These are phyloP conservation scores for Malurus elegans DNA, from an alignment of 2,113 vertebrate species.

Conservation along the genomic window DNA sequence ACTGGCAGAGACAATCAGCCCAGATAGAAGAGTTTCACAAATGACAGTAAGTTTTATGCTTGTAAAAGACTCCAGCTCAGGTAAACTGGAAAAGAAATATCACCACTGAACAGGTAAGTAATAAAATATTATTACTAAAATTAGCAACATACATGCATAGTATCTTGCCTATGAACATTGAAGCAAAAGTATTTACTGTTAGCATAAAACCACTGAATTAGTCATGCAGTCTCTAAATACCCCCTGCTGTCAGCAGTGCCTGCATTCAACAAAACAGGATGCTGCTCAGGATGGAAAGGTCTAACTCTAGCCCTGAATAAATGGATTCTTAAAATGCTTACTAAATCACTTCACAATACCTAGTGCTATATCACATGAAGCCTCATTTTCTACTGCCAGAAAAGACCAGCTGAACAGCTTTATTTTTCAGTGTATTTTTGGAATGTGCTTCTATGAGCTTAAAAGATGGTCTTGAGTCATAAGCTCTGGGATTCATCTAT, in stretches of 20 bases:
- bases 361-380: slow-evolving; percentile 15
- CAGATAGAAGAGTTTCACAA: not conserved
- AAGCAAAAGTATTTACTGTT: slow-evolving; percentile 1
- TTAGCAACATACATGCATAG: not conserved
- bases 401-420: slow-evolving; percentile 26
- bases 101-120: not conserved
- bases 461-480: slow-evolving; percentile 46
- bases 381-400: not conserved
- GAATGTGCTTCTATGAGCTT: slow-evolving; percentile 54
- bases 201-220: not conserved
- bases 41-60: not conserved
- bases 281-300: slow-evolving; percentile 15
- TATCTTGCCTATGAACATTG: not conserved
- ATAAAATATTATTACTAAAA: not conserved
- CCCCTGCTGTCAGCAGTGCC: not conserved
- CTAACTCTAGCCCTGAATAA: slow-evolving; percentile 28
- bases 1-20: not conserved
- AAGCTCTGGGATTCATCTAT: slow-evolving; percentile 52
- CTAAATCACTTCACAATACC: slow-evolving; percentile 37
- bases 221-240: not conserved
- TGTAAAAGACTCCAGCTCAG: not conserved
- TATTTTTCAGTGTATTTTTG: slow-evolving; percentile 56
- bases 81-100: not conserved
- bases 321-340: slow-evolving; percentile 43
- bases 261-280: slow-evolving; percentile 42